A percentile compares a stretch with the other conserved stretches of the same genome.
These are phyloP conservation scores for Sarcophaga subvicina DNA, from an alignment of 2,888 invertebrate species.

Conservation along the genomic window DNA sequence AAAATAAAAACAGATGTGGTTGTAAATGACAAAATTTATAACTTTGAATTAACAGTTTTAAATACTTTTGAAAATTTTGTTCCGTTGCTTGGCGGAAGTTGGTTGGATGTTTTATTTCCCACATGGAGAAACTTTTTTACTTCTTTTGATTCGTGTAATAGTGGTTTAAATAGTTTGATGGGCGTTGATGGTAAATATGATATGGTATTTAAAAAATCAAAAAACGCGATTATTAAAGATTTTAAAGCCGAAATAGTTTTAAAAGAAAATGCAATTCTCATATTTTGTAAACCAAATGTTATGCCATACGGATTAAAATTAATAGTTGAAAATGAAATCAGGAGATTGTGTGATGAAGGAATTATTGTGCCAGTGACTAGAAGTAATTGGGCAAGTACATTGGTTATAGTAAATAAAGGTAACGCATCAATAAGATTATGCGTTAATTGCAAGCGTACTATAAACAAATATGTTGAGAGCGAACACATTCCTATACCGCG, in stretches of 20 bases:
- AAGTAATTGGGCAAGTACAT: constrained; percentile 73
- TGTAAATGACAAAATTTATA: no score
- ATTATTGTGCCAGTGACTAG: constrained; percentile 68
- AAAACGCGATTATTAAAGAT: constrained; percentile 14
- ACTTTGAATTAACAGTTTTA: no score
- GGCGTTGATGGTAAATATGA: no score
- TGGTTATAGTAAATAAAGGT: constrained; percentile 25
- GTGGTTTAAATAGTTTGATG: no score
- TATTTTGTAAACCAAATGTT: constrained; percentile 21
- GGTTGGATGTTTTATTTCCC: no score
- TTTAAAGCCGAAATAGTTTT: constrained; percentile 28
- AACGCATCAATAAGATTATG: constrained; percentile 60
- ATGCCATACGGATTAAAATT: constrained; percentile 33
- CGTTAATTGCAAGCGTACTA: constrained; percentile 54
- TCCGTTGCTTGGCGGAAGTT: no score
- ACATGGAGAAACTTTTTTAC: no score
- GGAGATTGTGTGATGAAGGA: constrained; percentile 47
- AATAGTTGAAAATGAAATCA: constrained; percentile 59
- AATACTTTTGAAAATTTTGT: no score
- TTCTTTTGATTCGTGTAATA: no score
- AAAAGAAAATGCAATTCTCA: constrained; percentile 25
- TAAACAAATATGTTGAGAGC: neutral
- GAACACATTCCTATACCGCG: constrained; percentile 44
- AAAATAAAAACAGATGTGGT: no score
- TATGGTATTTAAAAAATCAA: no score